A percentile compares a stretch with the other conserved stretches of the same genome.
phyloP scores from a whole-genome alignment of 2,888 invertebrate genomes.

The Cabera pusaria region DNA sequence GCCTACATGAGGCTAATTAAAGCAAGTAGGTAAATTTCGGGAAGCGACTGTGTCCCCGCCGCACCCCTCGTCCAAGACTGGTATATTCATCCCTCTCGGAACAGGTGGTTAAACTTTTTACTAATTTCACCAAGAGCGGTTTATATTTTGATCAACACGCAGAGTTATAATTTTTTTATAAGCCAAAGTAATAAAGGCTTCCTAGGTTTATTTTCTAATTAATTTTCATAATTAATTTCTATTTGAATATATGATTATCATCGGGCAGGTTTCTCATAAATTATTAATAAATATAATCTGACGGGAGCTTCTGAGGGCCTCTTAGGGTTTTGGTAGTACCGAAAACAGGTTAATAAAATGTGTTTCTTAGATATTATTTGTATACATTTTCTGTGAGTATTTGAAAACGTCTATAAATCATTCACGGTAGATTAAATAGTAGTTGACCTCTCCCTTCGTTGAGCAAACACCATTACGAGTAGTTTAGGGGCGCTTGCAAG shows the following conservation, averaged over 20 bases:
- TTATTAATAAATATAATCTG: conserved; percentile 3
- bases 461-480: conserved; percentile 72
- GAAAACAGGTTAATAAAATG: no score
- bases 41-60: conserved; percentile 48
- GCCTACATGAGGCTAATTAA: conserved; percentile 77
- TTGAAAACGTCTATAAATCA: conserved; percentile 77
- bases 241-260: conserved; percentile 31
- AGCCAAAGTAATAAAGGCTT: conserved; percentile 38
- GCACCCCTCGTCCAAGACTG: conserved; percentile 30
- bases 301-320: not conserved
- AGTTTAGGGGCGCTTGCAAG: conserved; percentile 56
- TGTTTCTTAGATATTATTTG: no score
- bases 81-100: conserved; percentile 44
- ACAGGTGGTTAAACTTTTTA: conserved; percentile 73
- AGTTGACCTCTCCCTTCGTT: conserved; percentile 75
- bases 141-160: conserved; percentile 67
- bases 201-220: conserved; percentile 36
- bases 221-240: conserved; percentile 43
- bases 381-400: conserved; percentile 33
- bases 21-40: conserved; percentile 75
- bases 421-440: conserved; percentile 79
- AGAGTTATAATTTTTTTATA: conserved; percentile 44
- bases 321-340: not conserved
- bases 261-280: conserved; percentile 3
- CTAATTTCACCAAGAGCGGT: conserved; percentile 65